A percentile compares a stretch with the other conserved stretches of the same genome.
Conservation (phyloP, 35 echinoderm and acorn worm genomes). For the Amphiura filiformis region DNA sequence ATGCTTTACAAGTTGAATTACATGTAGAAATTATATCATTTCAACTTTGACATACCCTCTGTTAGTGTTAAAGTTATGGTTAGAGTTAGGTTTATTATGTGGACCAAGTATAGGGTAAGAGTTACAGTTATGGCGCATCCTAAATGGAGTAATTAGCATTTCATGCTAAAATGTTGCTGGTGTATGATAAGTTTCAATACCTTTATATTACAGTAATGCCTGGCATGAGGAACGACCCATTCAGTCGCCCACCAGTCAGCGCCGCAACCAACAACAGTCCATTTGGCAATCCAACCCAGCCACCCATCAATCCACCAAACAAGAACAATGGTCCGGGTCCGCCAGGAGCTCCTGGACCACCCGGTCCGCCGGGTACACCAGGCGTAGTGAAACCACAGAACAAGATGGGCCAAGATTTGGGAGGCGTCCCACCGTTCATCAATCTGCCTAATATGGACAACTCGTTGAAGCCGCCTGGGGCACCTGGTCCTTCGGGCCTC, state of each 20-base stretch:
- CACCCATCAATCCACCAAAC: conserved; percentile 45
- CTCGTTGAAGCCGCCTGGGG: neutral
- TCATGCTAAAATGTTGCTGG: too few relatives aligned
- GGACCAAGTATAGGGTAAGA: too few relatives aligned
- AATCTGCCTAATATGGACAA: neutral
- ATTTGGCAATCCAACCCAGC: conserved; percentile 55
- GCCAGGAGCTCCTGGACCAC: neutral
- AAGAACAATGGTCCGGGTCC: conserved; percentile 26
- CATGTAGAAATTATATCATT: too few relatives aligned
- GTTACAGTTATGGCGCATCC: too few relatives aligned
- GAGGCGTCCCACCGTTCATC: neutral
- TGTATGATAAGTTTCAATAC: too few relatives aligned
- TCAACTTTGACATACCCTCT: too few relatives aligned
- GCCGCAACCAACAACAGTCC: neutral
- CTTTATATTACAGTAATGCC: conserved; percentile 11
- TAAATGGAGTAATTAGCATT: too few relatives aligned
- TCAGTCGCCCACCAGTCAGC: conserved; percentile 3
- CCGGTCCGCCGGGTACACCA: neutral
- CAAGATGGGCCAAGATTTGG: neutral
- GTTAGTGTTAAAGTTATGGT: too few relatives aligned
- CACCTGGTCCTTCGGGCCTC: neutral
- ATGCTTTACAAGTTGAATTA: too few relatives aligned
- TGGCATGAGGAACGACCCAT: neutral
- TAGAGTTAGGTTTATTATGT: too few relatives aligned
- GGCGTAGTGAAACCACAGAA: neutral